Base-by-base conservation (phyloP, 2,888 invertebrate genomes). In the Argyresthia goedartella region DNA sequence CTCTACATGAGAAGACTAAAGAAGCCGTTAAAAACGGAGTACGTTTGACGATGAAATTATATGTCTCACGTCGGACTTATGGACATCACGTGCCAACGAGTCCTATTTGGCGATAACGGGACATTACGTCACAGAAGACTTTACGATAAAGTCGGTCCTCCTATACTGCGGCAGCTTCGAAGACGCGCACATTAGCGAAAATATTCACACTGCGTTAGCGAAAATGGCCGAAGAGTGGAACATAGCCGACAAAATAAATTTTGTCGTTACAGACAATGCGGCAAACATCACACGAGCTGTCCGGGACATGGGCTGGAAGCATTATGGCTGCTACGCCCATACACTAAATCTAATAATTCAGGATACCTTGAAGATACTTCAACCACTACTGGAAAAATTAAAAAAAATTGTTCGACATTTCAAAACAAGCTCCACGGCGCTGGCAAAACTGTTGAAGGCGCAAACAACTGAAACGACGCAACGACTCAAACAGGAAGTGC, bases 251-350 rank as follows among this genome's bases (percentile, higher is more conserved):
- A 50, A 50, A 50, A 50, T 50, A 42, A 50, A 50, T 50, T 50
- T 50, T 42, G 16, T 50, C 14, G 39, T 49, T 35, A 49, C 10
- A 15, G 50, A 50, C n/a, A 50, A 50, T 36, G 50, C 41, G 7
- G 15, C 42, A 15, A 50, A 50, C 25, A 16, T 42, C 10, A 42
- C 8, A 7, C 39, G 41, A 42, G 41, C 50, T 8, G 13, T 50
- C 4, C 14, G 15, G 33, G 52, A 54, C 4, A 48, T 57, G 42
- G 51, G 49, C 0, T 60, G 57, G 57, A 60, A 59, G 33, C 60
- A 64, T 54, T 63, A 52, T 46, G 61, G 62, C 8, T 63, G 61
- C 48, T 61, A 50, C 39, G 63, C 42, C 1, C 61, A 65, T 44
- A 59, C 57, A 0, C 35, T 64, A 25, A 65, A 65, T 47, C 52